Conservation (phyloP, 1,140 invertebrate species). For the Chironomus striatipennis region DNA sequence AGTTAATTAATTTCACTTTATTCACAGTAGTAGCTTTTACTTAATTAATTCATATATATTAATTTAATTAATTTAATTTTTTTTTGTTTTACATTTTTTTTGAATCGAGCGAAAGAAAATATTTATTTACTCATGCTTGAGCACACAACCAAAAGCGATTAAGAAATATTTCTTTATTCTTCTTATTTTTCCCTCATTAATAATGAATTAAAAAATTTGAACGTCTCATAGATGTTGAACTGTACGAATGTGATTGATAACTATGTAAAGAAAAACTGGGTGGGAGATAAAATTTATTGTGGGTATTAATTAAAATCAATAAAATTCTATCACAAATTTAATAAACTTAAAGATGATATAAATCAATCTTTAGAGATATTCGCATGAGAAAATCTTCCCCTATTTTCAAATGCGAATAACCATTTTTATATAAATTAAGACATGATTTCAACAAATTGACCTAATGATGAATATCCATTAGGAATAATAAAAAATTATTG, state of each 20-base stretch:
- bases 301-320: background rate
- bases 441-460: too few species aligned
- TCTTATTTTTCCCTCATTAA: background rate
- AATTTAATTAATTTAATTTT: background rate
- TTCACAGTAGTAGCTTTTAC: constrained; percentile 1
- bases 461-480: too few species aligned
- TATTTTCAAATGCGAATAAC: constrained; percentile 17
- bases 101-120: background rate
- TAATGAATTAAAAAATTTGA: background rate
- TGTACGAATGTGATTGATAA: background rate
- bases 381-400: constrained; percentile 19
- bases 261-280: background rate
- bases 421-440: too few species aligned
- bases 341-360: background rate
- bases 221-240: background rate
- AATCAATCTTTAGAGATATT: background rate
- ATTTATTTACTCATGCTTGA: background rate
- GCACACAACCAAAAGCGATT: constrained; percentile 18
- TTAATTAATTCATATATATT: too few species aligned
- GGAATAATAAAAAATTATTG: too few species aligned
- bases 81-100: background rate
- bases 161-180: background rate
- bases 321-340: background rate
- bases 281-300: background rate
- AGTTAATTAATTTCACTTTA: background rate